A percentile compares a stretch with the other conserved stretches of the same genome.
phyloP scores from a whole-genome alignment of 2,888 invertebrate genomes.

The Osmoderma eremita region DNA sequence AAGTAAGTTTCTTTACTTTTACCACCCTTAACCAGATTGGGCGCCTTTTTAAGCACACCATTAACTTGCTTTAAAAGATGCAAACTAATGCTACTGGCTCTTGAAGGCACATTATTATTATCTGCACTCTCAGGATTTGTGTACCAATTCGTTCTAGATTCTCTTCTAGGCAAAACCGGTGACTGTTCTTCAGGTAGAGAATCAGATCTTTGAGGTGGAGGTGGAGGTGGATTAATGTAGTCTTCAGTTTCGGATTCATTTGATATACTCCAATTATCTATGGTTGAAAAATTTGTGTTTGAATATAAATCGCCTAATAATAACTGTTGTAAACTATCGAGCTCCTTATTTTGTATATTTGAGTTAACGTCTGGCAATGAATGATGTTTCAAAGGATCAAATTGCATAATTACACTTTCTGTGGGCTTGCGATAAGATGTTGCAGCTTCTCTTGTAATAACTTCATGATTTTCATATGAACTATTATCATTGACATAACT shows the following conservation, averaged over 20 bases:
- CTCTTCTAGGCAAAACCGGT: constrained; percentile 36
- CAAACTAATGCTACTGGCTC: constrained; percentile 21
- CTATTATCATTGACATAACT: constrained; percentile 54
- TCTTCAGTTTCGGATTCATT: constrained; percentile 65
- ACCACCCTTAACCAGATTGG: constrained; percentile 62
- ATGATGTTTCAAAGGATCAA: constrained; percentile 70
- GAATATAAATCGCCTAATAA: constrained; percentile 77
- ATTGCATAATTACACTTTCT: constrained; percentile 76
- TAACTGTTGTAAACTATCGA: constrained; percentile 73
- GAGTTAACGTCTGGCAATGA: constrained; percentile 54
- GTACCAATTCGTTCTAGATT: constrained; percentile 57
- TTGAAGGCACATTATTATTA: constrained; percentile 32
- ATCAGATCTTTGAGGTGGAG: constrained; percentile 69
- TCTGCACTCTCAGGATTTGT: constrained; percentile 41
- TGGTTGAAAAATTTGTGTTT: constrained; percentile 62
- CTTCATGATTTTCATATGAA: constrained; percentile 64
- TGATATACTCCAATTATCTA: constrained; percentile 64
- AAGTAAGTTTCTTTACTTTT: constrained; percentile 60
- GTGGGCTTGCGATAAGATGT: constrained; percentile 55
- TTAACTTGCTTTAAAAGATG: constrained; percentile 57
- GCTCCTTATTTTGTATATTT: constrained; percentile 67
- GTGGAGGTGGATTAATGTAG: constrained; percentile 48
- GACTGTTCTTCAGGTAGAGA: constrained; percentile 67
- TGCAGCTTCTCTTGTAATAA: constrained; percentile 55
- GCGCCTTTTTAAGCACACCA: constrained; percentile 67